phyloP scores from a whole-genome alignment of 2,888 invertebrate species.

The Caradrina kadenii region DNA sequence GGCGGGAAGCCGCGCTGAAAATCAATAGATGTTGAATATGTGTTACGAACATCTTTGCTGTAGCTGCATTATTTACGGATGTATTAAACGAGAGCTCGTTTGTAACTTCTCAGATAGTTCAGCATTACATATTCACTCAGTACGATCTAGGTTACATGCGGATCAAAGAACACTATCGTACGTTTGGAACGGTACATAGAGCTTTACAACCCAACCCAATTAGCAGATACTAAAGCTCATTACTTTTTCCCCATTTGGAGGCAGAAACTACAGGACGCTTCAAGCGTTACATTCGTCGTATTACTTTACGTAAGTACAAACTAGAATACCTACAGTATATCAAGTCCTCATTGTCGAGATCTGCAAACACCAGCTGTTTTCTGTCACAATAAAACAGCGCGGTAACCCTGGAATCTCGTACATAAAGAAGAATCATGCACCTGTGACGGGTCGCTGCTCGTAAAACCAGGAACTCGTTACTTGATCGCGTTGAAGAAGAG shows the following conservation, averaged over 20 bases:
- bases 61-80: slow-evolving; percentile 54
- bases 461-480: slow-evolving; percentile 56
- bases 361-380: slow-evolving; percentile 23
- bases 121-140: slow-evolving; percentile 49
- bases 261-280: background rate
- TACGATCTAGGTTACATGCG: slow-evolving; percentile 36
- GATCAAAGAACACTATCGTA: slow-evolving; percentile 24
- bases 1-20: slow-evolving; percentile 39
- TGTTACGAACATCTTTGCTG: slow-evolving; percentile 46
- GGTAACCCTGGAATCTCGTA: slow-evolving; percentile 20
- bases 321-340: background rate
- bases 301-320: background rate
- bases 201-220: slow-evolving; percentile 21
- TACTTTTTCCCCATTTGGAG: background rate
- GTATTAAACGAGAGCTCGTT: slow-evolving; percentile 55
- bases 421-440: slow-evolving; percentile 44
- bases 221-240: slow-evolving; percentile 5
- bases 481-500: slow-evolving; percentile 34
- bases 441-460: slow-evolving; percentile 49
- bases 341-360: slow-evolving; percentile 1
- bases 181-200: slow-evolving; percentile 15
- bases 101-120: slow-evolving; percentile 37
- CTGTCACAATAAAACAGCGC: slow-evolving; percentile 24
- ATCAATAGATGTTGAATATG: slow-evolving; percentile 60
- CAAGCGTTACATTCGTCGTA: background rate